Evolutionary conservation across 2,113 vertebrate species (phyloP).

Genomic region (Macquaria ambigua): DNA sequence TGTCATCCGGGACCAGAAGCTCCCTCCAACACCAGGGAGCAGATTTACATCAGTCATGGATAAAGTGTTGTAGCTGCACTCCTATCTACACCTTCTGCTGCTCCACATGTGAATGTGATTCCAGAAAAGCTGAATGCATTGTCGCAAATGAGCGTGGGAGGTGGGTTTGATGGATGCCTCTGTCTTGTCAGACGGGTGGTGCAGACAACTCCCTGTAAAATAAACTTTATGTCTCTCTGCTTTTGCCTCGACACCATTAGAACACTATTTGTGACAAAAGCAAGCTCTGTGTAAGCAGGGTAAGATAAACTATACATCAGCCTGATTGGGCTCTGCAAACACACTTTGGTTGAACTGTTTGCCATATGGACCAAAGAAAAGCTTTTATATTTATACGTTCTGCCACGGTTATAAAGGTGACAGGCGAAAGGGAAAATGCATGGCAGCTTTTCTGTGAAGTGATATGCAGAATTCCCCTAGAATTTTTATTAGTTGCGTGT

Average conservation of each 20-base stretch:
- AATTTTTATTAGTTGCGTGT: conserved; percentile 53
- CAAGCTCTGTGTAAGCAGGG: conserved; percentile 1
- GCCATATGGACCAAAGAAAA: conserved; percentile 70
- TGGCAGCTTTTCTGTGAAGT: conserved; percentile 43
- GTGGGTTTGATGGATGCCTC: conserved; percentile 68
- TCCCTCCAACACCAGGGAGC: conserved; percentile 23
- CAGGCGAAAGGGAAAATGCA: conserved; percentile 21
- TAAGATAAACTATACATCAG: conserved; percentile 47
- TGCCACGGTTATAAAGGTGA: conserved; percentile 23
- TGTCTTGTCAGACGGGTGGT: conserved; percentile 51
- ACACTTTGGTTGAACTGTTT: conserved; percentile 62
- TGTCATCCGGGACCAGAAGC: conserved; percentile 58
- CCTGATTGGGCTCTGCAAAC: conserved; percentile 54
- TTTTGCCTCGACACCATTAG: conserved; percentile 9
- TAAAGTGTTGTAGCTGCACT: conserved; percentile 32
- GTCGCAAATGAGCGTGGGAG: conserved; percentile 49
- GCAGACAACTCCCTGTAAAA: conserved; percentile 33
- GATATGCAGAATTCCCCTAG: conserved; percentile 31
- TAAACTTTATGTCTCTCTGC: conserved; percentile 44
- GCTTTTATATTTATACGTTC: conserved; percentile 52
- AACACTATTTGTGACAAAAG: conserved; percentile 26
- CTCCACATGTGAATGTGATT: conserved; percentile 35
- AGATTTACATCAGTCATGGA: conserved; percentile 58
- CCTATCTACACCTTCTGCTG: conserved; percentile 32
- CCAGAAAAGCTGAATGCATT: conserved; percentile 26